Evolutionary conservation across 2,797 vertebrate species (phyloP).

Genomic region (Lepus oiostolus): DNA sequence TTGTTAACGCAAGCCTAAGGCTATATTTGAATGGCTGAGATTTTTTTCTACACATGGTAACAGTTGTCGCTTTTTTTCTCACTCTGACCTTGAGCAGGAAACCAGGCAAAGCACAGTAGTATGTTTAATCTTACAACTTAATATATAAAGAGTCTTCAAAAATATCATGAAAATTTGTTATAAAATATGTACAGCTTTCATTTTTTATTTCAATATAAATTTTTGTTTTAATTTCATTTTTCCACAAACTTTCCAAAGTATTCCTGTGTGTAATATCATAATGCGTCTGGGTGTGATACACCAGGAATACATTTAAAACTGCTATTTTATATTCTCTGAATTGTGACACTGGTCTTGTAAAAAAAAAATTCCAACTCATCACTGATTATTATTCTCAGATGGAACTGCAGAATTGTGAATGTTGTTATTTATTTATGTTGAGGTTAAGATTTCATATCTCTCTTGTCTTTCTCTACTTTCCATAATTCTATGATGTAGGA

Average conservation of each 20-base stretch:
- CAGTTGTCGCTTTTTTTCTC: not conserved
- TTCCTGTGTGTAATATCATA: not conserved
- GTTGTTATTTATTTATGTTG: constrained; percentile 56
- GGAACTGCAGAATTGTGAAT: constrained; percentile 51
- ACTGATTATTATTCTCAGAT: constrained; percentile 52
- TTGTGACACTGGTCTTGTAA: constrained; percentile 10
- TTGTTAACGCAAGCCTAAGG: not conserved
- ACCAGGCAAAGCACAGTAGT: not conserved
- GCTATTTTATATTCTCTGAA: constrained; percentile 19
- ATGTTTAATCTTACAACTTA: not conserved
- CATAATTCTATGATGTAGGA: not conserved
- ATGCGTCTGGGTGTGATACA: not conserved
- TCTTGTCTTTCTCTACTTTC: constrained; percentile 37
- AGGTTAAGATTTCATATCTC: constrained; percentile 26
- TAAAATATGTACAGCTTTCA: no score
- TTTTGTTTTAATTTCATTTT: no score
- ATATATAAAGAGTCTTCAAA: no score
- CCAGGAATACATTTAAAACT: constrained; percentile 56
- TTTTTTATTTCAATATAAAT: no score
- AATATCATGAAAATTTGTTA: no score
- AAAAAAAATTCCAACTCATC: constrained; percentile 59
- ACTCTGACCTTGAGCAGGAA: not conserved
- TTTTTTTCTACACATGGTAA: constrained; percentile 2
- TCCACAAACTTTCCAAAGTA: no score
- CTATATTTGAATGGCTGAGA: not conserved